Base-by-base conservation (phyloP, 2,888 invertebrate genomes). In the Blastobasis adustella region DNA sequence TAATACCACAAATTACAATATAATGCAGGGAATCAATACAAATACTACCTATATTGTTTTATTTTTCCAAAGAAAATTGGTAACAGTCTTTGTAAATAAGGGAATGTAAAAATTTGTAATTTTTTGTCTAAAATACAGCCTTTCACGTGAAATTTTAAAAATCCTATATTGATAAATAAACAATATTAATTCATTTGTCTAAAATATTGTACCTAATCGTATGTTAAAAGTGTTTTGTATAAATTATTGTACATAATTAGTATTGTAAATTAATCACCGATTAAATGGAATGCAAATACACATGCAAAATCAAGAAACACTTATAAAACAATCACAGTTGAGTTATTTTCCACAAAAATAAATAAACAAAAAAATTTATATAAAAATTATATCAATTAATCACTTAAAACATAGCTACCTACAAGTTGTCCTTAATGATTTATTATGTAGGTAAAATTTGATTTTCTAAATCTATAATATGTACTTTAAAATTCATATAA, bases 251-350 rank as follows among this genome's bases (percentile, higher is more conserved):
- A 7, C 0, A 45, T 45, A 4, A 10, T 10, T 7, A 45, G 6
- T 23, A 23, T 10, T 44, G 5, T 36, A 45, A 8, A 45, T 23
- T 36, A 23, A 36, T 45, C 43, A 43, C 10, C 43, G 43, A 9
- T 43, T 8, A 9, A 45, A 45, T 8, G 23, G 7, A 45, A n/a
- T 23, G 23, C 23, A 23, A 23, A 23, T 1, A 23, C 23, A 23
- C 23, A 23, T 23, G 23, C 23, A 23, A 23, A 23, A 23, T 23
- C 23, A 23, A 37, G 50, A 54, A 54, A 52, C 50, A 51, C 50
- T 53, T 54, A 55, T 46, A 54, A 52, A 51, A 61, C 50, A 56
- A 59, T 59, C 59, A 59, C 59, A 59, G 59, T 55, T 57, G 47
- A 23, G 3, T 23, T 23, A 23, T 45, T 48, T 51, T 47, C 47